phyloP scores from a whole-genome alignment of 2,113 vertebrate species.

The Maylandia zebra region DNA sequence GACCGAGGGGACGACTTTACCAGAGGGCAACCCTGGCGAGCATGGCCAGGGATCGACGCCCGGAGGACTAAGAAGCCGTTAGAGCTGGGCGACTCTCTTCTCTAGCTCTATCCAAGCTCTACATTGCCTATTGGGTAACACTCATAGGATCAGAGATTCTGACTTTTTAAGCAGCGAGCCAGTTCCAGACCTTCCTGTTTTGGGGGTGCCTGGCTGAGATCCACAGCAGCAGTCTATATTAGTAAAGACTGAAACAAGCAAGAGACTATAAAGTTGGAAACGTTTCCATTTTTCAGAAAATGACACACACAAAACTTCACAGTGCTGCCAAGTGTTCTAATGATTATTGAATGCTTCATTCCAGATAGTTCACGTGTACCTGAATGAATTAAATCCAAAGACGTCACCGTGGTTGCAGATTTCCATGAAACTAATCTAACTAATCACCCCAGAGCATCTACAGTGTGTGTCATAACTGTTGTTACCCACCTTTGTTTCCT shows the following conservation, averaged over 20 bases:
- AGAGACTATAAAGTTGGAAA: neutral
- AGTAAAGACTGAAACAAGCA: neutral
- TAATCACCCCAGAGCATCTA: neutral
- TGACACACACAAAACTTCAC: neutral
- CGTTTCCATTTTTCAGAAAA: neutral
- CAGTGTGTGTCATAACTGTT: neutral
- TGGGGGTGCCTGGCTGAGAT: neutral
- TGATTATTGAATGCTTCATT: neutral
- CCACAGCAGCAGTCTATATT: neutral
- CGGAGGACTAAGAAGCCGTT: rapidly evolving
- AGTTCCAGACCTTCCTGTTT: neutral
- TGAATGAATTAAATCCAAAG: neutral
- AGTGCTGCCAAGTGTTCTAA: neutral
- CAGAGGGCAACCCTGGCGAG: neutral
- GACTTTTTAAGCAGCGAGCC: neutral
- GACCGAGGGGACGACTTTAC: neutral
- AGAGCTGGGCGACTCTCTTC: neutral
- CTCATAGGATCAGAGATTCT: neutral
- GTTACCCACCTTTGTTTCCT: neutral
- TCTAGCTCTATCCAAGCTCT: neutral
- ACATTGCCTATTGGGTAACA: neutral
- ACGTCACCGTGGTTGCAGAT: neutral
- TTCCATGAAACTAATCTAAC: neutral
- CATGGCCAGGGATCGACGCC: neutral
- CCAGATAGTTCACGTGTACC: rapidly evolving